Base-by-base conservation (phyloP, 2,888 invertebrate genomes). In the Electrophaes corylata region DNA sequence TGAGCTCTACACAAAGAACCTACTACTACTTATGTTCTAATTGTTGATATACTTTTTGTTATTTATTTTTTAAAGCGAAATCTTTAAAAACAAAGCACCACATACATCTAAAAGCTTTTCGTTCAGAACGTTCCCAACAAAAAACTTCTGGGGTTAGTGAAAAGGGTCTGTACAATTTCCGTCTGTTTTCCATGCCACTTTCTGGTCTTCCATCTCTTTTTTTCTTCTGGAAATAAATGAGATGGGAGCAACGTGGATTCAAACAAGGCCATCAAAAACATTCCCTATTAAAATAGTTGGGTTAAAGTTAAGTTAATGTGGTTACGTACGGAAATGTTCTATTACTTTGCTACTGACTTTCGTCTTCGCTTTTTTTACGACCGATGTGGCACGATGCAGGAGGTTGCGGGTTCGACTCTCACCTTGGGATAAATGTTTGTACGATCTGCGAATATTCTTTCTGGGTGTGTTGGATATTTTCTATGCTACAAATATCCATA, bases 161-260 rank as follows among this genome's bases (percentile, higher is more conserved):
- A 29, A 29, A 29, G 26, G 26, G 26, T 29, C 12, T 14, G 6
- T 14, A 6, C 79, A 83, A 83, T 84, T 83, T 84, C 81, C 82
- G 79, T 64, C 64, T 29, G 62, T 39, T 35, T 35, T 14, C 6
- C 14, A 6, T 57, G 26, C 23, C 23, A 23, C 66, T 70, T 67
- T 29, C 41, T 23, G 12, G 5, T n/a, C 51, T 50, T 50, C 46
- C 31, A 11, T 60, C 62, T 40, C 49, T 47, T 45, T 64, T 49
- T 50, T 8, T n/a, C 48, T 20, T 19, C 6, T 35, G 8, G 23
- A 44, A 26, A 10, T 8, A 35, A 55, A n/a, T 39, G 62, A 56
- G 57, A 53, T 23, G 23, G 2, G 1, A 3, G n/a, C 41, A 37
- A 6, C 12, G 40, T 49, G 23, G 46, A 12, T 56, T 55, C 45